A percentile compares a stretch with the other conserved stretches of the same genome.
phyloP scores from a whole-genome alignment of 2,797 vertebrate genomes.

The Mus spretus region DNA sequence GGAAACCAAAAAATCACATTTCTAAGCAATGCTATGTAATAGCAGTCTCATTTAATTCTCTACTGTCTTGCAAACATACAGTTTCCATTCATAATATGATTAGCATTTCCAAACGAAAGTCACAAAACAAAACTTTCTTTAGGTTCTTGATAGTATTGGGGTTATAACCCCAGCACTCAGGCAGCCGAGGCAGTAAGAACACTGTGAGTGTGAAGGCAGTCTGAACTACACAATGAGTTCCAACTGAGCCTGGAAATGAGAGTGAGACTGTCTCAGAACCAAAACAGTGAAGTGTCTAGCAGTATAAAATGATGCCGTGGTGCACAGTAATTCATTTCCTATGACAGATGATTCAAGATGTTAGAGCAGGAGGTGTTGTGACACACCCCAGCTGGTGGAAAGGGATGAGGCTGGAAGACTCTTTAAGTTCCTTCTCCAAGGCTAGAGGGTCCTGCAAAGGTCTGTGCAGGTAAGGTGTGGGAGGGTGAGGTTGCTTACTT shows the following conservation, averaged over 20 bases:
- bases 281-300: background rate
- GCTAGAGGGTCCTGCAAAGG: background rate
- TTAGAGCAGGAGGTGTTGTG: background rate
- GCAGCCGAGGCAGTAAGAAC: background rate
- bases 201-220: background rate
- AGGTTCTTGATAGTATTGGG: background rate
- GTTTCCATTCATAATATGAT: background rate
- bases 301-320: background rate
- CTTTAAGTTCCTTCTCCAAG: conserved; percentile 14
- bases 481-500: background rate
- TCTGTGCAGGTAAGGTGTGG: background rate
- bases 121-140: background rate
- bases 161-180: background rate
- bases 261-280: background rate
- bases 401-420: background rate
- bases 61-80: background rate
- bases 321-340: background rate
- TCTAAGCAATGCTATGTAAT: background rate
- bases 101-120: background rate
- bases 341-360: background rate
- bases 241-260: background rate
- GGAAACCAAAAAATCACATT: background rate
- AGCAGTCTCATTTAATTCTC: background rate
- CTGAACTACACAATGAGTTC: background rate
- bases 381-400: background rate